phyloP scores from a whole-genome alignment of 2,888 invertebrate genomes.

The Drosophila mercatorum region DNA sequence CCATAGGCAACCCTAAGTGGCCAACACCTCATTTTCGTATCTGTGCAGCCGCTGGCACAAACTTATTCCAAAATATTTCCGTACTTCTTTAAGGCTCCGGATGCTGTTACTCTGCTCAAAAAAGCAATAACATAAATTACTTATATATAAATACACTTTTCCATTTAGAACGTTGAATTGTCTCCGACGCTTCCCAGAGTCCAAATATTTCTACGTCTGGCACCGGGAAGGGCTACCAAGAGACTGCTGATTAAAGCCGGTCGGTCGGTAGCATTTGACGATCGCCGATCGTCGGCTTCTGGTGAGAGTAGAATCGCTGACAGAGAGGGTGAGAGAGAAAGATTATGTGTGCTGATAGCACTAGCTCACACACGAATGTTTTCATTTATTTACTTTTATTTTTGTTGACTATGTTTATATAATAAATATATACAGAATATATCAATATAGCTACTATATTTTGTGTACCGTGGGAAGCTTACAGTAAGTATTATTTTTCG shows the following conservation, averaged over 20 bases:
- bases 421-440: too few species aligned
- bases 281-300: constrained; percentile 23
- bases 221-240: constrained; percentile 27
- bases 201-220: constrained; percentile 41
- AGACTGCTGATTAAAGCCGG: constrained; percentile 35
- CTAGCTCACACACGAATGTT: constrained; percentile 16
- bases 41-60: not conserved
- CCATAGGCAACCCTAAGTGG: constrained; percentile 1
- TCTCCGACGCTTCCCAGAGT: constrained; percentile 18
- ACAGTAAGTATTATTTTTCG: not conserved
- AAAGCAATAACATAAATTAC: constrained; percentile 16
- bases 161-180: not conserved
- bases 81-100: constrained; percentile 28
- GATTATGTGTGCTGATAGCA: constrained; percentile 24
- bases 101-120: constrained; percentile 14
- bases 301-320: constrained; percentile 14
- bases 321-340: constrained; percentile 8
- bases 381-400: not conserved
- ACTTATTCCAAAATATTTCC: constrained; percentile 14
- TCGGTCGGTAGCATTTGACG: constrained; percentile 22
- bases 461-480: too few species aligned
- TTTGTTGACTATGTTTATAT: too few species aligned
- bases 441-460: not conserved
- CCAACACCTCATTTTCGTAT: constrained; percentile 19
- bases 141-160: constrained; percentile 5